phyloP scores from a whole-genome alignment of 2,113 vertebrate species.

The Callorhinus ursinus region DNA sequence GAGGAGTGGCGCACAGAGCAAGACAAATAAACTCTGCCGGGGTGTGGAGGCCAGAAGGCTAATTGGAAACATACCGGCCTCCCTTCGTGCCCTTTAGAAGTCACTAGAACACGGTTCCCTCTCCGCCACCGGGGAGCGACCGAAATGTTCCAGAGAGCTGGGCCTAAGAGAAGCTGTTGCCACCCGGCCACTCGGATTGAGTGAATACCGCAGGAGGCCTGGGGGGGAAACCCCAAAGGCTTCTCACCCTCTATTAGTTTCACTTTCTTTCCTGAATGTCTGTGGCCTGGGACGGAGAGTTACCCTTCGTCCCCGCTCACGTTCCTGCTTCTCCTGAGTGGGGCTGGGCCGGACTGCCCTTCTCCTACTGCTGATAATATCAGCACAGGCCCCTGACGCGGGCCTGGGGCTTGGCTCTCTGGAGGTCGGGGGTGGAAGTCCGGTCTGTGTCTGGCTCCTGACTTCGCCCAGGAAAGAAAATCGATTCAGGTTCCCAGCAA shows the following conservation, averaged over 20 bases:
- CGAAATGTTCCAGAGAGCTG: neutral
- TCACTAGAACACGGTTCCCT: neutral
- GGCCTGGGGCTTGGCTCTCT: neutral
- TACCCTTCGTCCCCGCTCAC: neutral
- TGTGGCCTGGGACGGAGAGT: neutral
- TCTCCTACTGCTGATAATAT: neutral
- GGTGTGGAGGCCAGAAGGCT: neutral
- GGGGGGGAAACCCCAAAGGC: constrained; percentile 7
- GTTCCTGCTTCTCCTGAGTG: neutral
- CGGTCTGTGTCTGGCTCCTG: neutral
- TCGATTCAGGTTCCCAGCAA: neutral
- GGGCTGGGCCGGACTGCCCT: neutral
- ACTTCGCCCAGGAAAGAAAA: neutral
- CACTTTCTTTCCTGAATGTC: neutral
- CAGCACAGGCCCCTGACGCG: accelerated
- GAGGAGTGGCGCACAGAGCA: neutral
- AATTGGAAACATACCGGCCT: neutral
- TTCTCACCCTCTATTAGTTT: neutral
- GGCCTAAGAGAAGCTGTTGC: neutral
- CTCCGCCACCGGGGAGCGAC: neutral
- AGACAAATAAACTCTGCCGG: neutral
- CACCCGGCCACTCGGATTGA: neutral
- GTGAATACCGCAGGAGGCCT: constrained; percentile 23
- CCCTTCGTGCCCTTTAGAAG: neutral
- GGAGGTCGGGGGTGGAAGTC: neutral